Base-by-base conservation (phyloP, 2,797 vertebrate genomes). In the Salmo trutta region DNA sequence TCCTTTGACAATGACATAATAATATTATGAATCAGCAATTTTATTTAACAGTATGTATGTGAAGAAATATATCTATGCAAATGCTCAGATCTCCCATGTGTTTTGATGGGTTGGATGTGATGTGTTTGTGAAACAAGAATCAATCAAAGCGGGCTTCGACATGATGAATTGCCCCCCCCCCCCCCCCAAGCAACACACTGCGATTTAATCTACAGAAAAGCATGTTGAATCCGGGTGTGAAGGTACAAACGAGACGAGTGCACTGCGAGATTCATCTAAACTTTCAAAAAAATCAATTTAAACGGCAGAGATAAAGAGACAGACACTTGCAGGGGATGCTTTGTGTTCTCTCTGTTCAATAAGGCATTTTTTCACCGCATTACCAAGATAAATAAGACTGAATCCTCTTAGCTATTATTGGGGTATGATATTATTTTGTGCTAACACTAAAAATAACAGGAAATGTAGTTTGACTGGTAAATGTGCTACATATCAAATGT, bases 281-380 rank as follows among this genome's bases (percentile, higher is more conserved):
- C 77, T 75, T 81, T 84, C 66, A 67, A 76, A 78, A 75, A 81
- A 82, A 84, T 88, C 78, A 6, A 36, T 36, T 85, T 86, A 83
- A 82, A 75, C 72, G 78, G 75, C 51, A 66, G 72, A 77, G 85
- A 54, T 85, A 82, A 82, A 86, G 77, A 83, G 76, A 71, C 72
- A 83, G 84, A 80, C 67, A 81, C 29, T 67, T 56, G 68, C 36
- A 53, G 24, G 66, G 69, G 73, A 78, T 70, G 53, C 53, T 56
- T 56, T 56, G 4, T 56, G 53, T 56, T 56, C 53, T 56, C 16
- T 71, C 65, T 41, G 75, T 82, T 68, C 74, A 78, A 59, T 82
- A 76, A 10, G 12, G 24, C 75, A 78, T 67, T 69, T 79, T 74
- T 67, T 66, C 29, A 77, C 75, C 74, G 6, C 54, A 56, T 17